phyloP scores from a whole-genome alignment of 2,113 vertebrate species.

The Rynchops niger region DNA sequence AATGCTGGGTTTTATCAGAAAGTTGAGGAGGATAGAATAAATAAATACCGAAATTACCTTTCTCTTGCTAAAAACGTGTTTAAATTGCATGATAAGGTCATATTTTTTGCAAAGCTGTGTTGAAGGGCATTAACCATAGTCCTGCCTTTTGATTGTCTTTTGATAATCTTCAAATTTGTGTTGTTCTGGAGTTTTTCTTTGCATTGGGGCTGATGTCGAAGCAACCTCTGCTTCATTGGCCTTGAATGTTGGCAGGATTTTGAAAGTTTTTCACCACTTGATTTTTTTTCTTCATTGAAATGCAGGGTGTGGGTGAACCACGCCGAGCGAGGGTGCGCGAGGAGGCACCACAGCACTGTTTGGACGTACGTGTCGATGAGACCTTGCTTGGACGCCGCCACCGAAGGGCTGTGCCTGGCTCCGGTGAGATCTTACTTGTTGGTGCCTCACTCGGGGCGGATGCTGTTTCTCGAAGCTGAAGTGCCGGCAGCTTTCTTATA shows the following conservation, averaged over 20 bases:
- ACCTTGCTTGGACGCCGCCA: no score
- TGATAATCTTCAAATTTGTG: background rate
- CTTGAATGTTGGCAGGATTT: background rate
- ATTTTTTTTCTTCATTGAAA: background rate
- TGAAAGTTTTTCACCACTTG: background rate
- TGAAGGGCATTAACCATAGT: background rate
- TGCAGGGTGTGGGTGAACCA: background rate
- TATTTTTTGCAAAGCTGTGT: background rate
- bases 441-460: fast-evolving
- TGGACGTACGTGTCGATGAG: no score
- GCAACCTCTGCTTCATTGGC: background rate
- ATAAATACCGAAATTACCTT: background rate
- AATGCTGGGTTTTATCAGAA: background rate
- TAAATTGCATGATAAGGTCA: fast-evolving
- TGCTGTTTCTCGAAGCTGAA: background rate
- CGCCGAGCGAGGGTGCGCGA: background rate
- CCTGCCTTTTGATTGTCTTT: background rate
- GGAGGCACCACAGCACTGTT: fast-evolving
- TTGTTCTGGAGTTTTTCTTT: background rate
- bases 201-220: background rate
- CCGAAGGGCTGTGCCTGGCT: background rate
- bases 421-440: fast-evolving
- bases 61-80: background rate
- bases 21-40: background rate
- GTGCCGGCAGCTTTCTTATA: background rate